phyloP scores from a whole-genome alignment of 1,140 invertebrate species.

The Antheraea pernyi region DNA sequence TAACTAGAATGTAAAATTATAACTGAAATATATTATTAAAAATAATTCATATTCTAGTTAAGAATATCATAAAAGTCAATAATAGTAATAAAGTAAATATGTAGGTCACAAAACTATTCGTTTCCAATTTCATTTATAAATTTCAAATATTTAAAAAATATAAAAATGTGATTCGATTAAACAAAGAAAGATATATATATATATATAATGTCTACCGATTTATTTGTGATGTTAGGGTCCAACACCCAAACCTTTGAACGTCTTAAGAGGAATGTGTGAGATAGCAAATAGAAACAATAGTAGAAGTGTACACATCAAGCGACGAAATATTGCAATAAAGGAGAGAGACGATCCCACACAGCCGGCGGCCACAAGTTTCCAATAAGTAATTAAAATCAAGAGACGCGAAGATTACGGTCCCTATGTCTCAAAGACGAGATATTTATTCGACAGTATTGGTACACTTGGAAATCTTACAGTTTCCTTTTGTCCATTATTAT shows the following conservation, averaged over 20 bases:
- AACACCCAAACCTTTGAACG: background rate
- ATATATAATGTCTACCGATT: too few relatives aligned
- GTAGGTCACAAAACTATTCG: too few relatives aligned
- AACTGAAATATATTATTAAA: too few relatives aligned
- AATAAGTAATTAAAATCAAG: constrained; percentile 78
- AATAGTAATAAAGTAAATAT: too few relatives aligned
- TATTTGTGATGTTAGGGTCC: background rate
- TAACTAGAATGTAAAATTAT: too few relatives aligned
- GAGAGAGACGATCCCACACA: constrained; percentile 60
- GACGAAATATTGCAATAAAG: constrained; percentile 68
- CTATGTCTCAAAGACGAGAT: constrained; percentile 42
- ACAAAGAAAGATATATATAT: too few relatives aligned
- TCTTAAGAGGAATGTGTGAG: constrained; percentile 1
- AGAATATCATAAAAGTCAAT: too few relatives aligned
- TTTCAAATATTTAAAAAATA: too few relatives aligned
- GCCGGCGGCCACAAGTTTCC: constrained; percentile 76
- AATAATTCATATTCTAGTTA: too few relatives aligned
- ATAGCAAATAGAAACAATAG: constrained; percentile 23
- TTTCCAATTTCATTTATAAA: too few relatives aligned
- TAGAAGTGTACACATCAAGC: constrained; percentile 24
- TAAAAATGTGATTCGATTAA: too few relatives aligned
- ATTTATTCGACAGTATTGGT: constrained; percentile 47
- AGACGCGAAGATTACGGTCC: constrained; percentile 64
- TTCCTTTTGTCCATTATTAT: constrained; percentile 45
- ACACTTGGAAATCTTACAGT: constrained; percentile 54